Evolutionary conservation across 2,797 vertebrate species (phyloP), one percentile per base, ranked within the genome.

Genomic region (Microctenopoma lineatum): DNA sequence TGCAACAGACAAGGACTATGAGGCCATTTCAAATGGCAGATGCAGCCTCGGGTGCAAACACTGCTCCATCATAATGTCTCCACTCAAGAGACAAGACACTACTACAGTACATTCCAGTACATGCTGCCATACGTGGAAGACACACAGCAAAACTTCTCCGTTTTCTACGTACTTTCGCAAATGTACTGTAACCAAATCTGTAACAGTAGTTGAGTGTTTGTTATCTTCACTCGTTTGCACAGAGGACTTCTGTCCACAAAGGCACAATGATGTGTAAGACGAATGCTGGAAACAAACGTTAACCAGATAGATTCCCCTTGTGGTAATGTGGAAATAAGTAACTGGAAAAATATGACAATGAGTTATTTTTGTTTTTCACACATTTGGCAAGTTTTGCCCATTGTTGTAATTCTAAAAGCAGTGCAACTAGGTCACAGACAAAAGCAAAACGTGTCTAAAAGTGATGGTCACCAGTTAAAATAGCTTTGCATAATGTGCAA

Each of bases 1-100:
- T 75, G 54, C 29, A 78, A 67, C 66, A 69, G 71, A 74, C 77
- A 63, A 66, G 70, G 48, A 77, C 61, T 62, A 41, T 15, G 62
- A 70, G 45, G 63, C 55, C 59, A 41, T 47, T 75, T 72, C 38
- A 77, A 68, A 66, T 58, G 54, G 45, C 77, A 65, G 63, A 66
- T 32, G 66, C 51, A 68, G 69, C 75, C 47, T 29, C 50, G 38
- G 56, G 70, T 66, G 38, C 59, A 63, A 12, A 81, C 66, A 32
- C 46, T 55, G 71, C 76, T 81, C 56, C 53, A 50, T 61, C 60
- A 50, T 27, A n/a, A 63, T 44, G 69, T 68, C 65, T 46, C 61
- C 53, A 12, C 55, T 13, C 65, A 12, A 55, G 9, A n/a, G 15
- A 41, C 26, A 26, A 65, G 44, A 68, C 36, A 16, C 29, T 2